These are phyloP conservation scores for Microplitis mediator DNA, from an alignment of 1,140 invertebrate species.

Conservation along the genomic window DNA sequence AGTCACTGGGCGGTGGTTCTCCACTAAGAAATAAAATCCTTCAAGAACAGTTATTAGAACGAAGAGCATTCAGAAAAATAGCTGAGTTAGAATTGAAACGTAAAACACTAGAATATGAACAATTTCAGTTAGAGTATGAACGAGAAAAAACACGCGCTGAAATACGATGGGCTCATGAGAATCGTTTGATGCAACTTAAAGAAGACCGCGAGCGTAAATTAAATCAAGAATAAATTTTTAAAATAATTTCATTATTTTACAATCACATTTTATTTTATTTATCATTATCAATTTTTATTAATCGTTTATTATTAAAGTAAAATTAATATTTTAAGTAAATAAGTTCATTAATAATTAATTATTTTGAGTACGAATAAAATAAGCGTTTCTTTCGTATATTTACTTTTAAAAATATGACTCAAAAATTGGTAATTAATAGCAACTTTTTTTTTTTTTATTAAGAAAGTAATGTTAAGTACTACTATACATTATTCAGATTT, in stretches of 20 bases:
- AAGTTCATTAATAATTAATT: neutral
- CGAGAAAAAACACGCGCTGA: slow-evolving; percentile 48
- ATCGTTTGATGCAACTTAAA: slow-evolving; percentile 48
- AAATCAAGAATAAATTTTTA: slow-evolving; percentile 27
- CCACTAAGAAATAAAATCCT: slow-evolving; percentile 48
- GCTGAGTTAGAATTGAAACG: slow-evolving; percentile 49
- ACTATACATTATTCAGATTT: neutral
- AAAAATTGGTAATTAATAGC: neutral
- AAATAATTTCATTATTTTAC: neutral
- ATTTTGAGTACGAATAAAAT: slow-evolving; percentile 15
- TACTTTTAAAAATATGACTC: neutral
- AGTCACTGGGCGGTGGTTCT: slow-evolving; percentile 22
- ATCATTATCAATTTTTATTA: neutral
- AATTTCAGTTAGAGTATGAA: slow-evolving; percentile 49
- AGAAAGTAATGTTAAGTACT: neutral
- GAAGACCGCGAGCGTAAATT: slow-evolving; percentile 47
- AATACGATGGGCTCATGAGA: slow-evolving; percentile 46
- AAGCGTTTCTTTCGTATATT: slow-evolving; percentile 27
- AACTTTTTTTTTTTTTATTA: neutral
- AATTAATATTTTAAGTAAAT: neutral
- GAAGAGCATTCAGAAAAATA: slow-evolving; percentile 39
- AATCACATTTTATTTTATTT: neutral
- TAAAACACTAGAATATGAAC: slow-evolving; percentile 49
- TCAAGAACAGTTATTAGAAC: slow-evolving; percentile 48
- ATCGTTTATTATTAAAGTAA: neutral